Evolutionary conservation across 2,797 vertebrate genomes (phyloP), one percentile per base, ranked within the genome.

Genomic region (Siniperca undulata): DNA sequence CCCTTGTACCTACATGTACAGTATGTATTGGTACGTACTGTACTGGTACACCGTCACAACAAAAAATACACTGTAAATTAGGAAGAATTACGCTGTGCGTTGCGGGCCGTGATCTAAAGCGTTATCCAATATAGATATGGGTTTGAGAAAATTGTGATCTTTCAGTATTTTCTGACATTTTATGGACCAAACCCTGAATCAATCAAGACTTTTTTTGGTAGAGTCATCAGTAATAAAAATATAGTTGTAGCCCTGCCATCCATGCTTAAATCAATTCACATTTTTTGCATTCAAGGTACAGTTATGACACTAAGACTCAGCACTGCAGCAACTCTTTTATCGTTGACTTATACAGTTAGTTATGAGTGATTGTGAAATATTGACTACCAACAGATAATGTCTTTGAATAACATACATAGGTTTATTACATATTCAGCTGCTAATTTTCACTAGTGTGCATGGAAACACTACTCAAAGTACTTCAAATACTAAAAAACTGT

Each of bases 321-420:
- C 13, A 44, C 42, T 55, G 12, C 27, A 60, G 10, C 34, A 53
- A 20, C 16, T 64, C 19, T 58, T 24, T 42, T 11, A 22, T 38
- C 4, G 10, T 3, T 62, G 13, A 56, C 6, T n/a, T 61, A 8
- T 0, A 67, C 14, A 24, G 14, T n/a, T 8, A 20, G 24, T 62
- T 20, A 61, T n/a, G 13, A 59, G 34, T 50, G 58, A 59, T 17
- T 36, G 34, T 46, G 55, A 83, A 83, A 59, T 61, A 48, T 11
- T 82, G n/a, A 40, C 56, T 19, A 38, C 13, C 50, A 61, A 10
- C 42, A 56, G n/a, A 50, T 65, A 46, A 38, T 56, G 48, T 70
- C 38, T 64, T 44, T 46, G 58, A 62, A 42, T 77, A 50, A 36
- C 48, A 60, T 34, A 30, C n/a, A 30, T 11, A 55, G 9, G 14